These are phyloP conservation scores for Leptopterna dolabrata DNA, from an alignment of 2,888 invertebrate genomes.

Conservation along the genomic window DNA sequence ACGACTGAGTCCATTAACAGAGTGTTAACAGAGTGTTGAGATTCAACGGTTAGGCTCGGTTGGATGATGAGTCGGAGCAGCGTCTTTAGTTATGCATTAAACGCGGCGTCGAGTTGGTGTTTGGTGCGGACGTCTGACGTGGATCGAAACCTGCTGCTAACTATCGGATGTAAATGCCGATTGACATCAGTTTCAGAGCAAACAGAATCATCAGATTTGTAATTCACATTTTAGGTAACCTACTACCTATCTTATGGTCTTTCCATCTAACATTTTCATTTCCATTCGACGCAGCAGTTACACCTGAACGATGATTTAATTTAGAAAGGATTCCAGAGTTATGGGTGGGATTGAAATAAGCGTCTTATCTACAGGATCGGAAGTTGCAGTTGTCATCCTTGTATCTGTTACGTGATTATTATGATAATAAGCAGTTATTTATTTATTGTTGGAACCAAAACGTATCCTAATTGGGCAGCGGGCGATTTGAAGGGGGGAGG, in stretches of 20 bases:
- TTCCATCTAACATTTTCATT: too few species aligned
- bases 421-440: conserved; percentile 24
- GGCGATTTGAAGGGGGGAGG: too few species aligned
- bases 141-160: too few species aligned
- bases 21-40: background rate
- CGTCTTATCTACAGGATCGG: conserved; percentile 1
- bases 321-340: background rate
- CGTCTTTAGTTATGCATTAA: background rate
- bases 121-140: background rate
- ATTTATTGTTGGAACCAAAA: conserved; percentile 6
- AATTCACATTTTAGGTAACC: too few species aligned
- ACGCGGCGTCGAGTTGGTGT: background rate
- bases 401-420: conserved; percentile 28
- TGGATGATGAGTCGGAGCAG: background rate
- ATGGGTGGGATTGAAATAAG: background rate
- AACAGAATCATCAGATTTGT: too few species aligned
- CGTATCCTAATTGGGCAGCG: background rate
- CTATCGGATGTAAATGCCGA: too few species aligned
- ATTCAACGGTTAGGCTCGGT: background rate
- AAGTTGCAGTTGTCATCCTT: background rate
- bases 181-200: too few species aligned
- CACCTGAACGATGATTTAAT: background rate
- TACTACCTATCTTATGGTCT: too few species aligned
- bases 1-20: background rate
- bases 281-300: too few species aligned